phyloP scores from a whole-genome alignment of 2,797 vertebrate genomes.

The Smutsia gigantea region DNA sequence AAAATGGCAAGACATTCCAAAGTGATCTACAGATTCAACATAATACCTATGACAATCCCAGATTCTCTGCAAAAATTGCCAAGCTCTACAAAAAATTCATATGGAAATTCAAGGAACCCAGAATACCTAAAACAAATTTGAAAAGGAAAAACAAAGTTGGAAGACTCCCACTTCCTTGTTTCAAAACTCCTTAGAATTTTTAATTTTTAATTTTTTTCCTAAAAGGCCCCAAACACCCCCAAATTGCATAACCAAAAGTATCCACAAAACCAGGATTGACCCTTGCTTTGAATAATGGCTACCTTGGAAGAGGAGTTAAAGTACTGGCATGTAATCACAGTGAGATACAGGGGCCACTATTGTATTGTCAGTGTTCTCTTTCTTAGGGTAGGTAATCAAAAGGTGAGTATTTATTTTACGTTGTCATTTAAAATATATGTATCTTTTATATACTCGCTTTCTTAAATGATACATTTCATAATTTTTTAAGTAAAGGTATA shows the following conservation, averaged over 20 bases:
- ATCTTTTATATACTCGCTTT: background rate
- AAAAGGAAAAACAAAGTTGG: background rate
- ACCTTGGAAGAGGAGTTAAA: background rate
- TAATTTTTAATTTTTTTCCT: background rate
- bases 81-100: background rate
- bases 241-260: background rate
- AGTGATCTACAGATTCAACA: background rate
- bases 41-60: background rate
- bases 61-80: background rate
- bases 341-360: background rate
- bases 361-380: background rate
- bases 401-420: background rate
- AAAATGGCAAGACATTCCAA: background rate
- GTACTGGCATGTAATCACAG: background rate
- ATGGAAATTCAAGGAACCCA: background rate
- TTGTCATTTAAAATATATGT: background rate
- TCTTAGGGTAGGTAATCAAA: background rate
- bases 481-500: background rate
- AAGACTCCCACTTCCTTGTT: background rate
- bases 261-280: background rate
- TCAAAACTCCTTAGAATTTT: constrained; percentile 1
- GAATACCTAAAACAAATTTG: background rate
- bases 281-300: background rate
- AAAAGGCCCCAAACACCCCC: background rate
- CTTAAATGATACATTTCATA: background rate